Evolutionary conservation across 2,113 vertebrate species (phyloP), one percentile per base, ranked within the genome.

Genomic region (Pachycephala philippinensis): DNA sequence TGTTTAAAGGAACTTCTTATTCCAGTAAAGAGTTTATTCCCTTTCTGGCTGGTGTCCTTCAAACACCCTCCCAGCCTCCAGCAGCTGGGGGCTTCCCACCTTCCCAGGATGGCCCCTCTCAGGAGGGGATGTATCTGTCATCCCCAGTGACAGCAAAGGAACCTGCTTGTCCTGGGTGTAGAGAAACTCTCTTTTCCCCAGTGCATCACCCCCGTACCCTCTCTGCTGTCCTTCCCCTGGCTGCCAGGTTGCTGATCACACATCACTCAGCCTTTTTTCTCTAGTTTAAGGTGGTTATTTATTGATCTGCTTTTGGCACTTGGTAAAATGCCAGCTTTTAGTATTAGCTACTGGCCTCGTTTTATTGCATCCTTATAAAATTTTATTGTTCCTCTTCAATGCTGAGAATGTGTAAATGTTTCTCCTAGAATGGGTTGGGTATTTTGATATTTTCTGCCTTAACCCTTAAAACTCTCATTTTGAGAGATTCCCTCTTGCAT

Each of bases 301-400:
- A 97, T 97, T 82, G 93, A 95, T 96, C 88, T 96, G 84, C 85
- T 92, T 76, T 31, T 49, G 40, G 72, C 77, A 65, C 84, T 71
- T 93, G 93, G 64, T 70, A 5, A 94, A 93, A 76, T 61, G 78
- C 78, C 76, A 78, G 53, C 65, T 91, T 89, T 37, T 40, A 65
- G 31, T 31, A 64, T 92, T 68, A 87, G 61, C 81, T 86, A 9
- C 77, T 90, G 90, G 74, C 71, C 89, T 77, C 4, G 8, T 97
- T 95, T 97, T 56, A 39, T 93, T 94, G 96, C 95, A 90, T 11
- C 85, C 94, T 93, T 69, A 31, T 94, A 93, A 97, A 94, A 78
- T 65, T 27, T 87, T 66, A 91, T 65, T 72, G 69, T 83, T 95
- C 93, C 87, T 83, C 37, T 30, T 94, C 44, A 80, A 4, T 22